A percentile compares a stretch with the other conserved stretches of the same genome.
These are phyloP conservation scores for Tonatia bakeri DNA, from an alignment of 2,113 vertebrate species.

Conservation along the genomic window DNA sequence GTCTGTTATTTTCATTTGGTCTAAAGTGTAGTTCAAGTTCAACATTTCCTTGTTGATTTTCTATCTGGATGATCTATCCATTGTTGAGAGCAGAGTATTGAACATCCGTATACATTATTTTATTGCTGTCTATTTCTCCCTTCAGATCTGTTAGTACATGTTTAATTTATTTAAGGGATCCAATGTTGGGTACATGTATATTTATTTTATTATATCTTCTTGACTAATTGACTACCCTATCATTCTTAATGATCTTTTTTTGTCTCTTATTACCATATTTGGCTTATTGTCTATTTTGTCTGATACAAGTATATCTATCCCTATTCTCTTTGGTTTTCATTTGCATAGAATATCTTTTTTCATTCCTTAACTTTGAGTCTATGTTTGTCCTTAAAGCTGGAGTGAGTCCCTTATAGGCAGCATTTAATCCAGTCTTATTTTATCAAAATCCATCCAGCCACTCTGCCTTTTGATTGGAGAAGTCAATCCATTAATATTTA, in stretches of 20 bases:
- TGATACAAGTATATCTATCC: neutral
- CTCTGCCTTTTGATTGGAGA: neutral
- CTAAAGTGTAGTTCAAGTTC: neutral
- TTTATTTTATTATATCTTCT: neutral
- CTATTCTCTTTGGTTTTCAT: neutral
- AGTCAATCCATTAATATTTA: neutral
- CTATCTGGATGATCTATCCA: neutral
- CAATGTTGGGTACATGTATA: neutral
- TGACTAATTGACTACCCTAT: neutral
- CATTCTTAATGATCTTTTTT: neutral
- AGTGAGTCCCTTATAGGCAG: neutral
- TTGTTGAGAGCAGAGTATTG: neutral
- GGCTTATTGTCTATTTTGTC: neutral
- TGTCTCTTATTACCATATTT: neutral
- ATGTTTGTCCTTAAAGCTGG: neutral
- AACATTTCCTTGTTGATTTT: neutral
- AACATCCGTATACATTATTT: neutral
- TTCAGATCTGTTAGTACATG: neutral
- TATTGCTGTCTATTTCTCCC: neutral
- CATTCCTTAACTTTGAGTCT: neutral
- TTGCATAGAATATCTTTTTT: neutral
- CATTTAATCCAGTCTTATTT: neutral
- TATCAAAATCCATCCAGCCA: neutral
- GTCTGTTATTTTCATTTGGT: neutral
- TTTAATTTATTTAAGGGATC: neutral